phyloP scores from a whole-genome alignment of 2,113 vertebrate genomes.

The Echinops telfairi region DNA sequence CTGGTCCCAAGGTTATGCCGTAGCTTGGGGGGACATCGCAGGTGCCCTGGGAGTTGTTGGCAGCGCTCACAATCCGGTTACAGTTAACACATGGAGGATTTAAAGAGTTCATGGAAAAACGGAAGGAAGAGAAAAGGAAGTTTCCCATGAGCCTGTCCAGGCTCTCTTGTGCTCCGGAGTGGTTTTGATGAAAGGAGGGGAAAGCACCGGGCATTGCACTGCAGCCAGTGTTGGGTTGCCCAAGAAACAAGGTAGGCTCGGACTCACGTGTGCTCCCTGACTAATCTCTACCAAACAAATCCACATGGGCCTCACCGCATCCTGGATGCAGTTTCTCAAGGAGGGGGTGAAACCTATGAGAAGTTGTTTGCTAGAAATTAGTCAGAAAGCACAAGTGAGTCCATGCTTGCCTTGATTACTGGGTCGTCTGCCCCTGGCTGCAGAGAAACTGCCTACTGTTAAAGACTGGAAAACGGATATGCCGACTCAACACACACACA shows the following conservation, averaged over 20 bases:
- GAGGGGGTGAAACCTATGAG: too few relatives aligned
- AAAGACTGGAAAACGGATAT: background rate
- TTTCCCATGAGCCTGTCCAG: too few relatives aligned
- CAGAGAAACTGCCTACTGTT: background rate
- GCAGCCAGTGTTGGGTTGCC: background rate
- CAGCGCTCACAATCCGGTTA: rapidly evolving
- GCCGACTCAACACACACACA: rapidly evolving
- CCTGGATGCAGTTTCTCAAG: too few relatives aligned
- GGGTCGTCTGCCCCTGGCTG: background rate
- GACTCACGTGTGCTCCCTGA: background rate
- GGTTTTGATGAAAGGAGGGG: background rate
- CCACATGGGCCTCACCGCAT: too few relatives aligned
- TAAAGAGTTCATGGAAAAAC: too few relatives aligned
- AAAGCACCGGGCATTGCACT: too few relatives aligned
- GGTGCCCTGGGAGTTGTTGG: background rate
- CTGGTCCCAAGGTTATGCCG: background rate
- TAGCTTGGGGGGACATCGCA: too few relatives aligned
- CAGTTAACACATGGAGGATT: background rate
- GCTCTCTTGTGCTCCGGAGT: too few relatives aligned
- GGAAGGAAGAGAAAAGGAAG: too few relatives aligned
- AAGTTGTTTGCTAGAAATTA: background rate
- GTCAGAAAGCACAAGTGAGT: background rate
- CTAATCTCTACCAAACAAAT: background rate
- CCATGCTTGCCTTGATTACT: background rate
- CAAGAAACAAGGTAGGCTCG: background rate